These are phyloP conservation scores for Diachrysia chrysitis DNA, from an alignment of 2,888 invertebrate genomes.

Conservation along the genomic window DNA sequence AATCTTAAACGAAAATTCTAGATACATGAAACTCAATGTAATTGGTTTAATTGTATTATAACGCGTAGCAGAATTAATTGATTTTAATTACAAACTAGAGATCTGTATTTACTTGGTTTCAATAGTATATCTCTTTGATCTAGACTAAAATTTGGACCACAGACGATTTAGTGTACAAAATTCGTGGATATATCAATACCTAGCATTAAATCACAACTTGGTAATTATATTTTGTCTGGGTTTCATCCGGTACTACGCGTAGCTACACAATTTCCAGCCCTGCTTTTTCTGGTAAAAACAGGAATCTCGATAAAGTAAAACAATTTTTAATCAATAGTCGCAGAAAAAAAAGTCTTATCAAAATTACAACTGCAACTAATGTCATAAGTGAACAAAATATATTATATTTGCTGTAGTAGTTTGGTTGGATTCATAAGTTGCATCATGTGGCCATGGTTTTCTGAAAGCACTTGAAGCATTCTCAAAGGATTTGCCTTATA, in stretches of 20 bases:
- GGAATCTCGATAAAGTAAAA: too few species aligned
- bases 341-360: too few species aligned
- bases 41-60: background rate
- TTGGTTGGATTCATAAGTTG: background rate
- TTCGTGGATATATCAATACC: slow-evolving; percentile 17
- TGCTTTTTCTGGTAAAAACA: too few species aligned
- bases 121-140: slow-evolving; percentile 36
- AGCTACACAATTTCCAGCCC: background rate
- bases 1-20: slow-evolving; percentile 1
- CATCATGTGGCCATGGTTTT: background rate
- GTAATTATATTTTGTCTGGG: background rate
- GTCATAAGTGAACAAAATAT: too few species aligned
- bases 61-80: slow-evolving; percentile 16
- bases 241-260: background rate
- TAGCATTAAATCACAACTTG: background rate
- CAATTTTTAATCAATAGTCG: too few species aligned
- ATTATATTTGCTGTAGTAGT: too few species aligned
- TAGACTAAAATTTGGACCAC: slow-evolving; percentile 22
- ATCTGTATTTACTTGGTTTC: slow-evolving; percentile 29
- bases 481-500: background rate
- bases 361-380: too few species aligned
- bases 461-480: background rate
- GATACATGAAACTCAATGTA: background rate
- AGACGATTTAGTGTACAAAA: slow-evolving; percentile 26
- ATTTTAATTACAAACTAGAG: slow-evolving; percentile 41